Conservation (phyloP, 2,113 vertebrate genomes). For the Nycticorax nycticorax region DNA sequence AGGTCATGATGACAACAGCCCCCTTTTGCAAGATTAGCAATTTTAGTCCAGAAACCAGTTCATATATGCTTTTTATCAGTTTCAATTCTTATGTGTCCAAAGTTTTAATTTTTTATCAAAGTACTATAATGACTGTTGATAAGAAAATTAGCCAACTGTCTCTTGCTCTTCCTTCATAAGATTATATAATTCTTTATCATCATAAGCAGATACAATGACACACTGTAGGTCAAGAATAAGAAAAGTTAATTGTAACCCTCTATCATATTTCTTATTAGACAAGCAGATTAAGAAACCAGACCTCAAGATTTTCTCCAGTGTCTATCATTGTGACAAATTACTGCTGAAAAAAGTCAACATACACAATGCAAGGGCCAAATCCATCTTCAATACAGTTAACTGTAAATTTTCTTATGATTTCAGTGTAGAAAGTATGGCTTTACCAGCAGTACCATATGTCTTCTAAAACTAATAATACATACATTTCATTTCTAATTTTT, state of each 20-base stretch:
- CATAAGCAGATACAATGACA: slow-evolving; percentile 5
- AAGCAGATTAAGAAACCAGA: neutral
- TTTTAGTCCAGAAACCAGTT: neutral
- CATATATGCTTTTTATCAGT: neutral
- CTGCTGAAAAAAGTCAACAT: neutral
- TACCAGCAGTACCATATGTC: fast-evolving
- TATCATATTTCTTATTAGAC: neutral
- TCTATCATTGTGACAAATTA: neutral
- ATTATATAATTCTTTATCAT: neutral
- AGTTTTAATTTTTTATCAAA: slow-evolving; percentile 32
- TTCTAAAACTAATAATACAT: neutral
- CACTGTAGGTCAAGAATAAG: neutral
- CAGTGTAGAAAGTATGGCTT: neutral
- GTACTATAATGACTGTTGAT: neutral
- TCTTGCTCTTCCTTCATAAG: neutral
- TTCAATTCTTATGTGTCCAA: neutral
- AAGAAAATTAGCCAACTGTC: neutral
- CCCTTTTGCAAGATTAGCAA: slow-evolving; percentile 30
- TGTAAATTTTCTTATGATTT: neutral
- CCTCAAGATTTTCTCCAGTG: neutral
- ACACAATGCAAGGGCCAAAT: neutral
- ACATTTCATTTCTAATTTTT: neutral
- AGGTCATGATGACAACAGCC: slow-evolving; percentile 37
- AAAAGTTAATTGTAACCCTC: neutral
- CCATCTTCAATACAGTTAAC: neutral